These are phyloP conservation scores for Brevimyrus niger DNA, from an alignment of 2,113 vertebrate species.

Conservation along the genomic window DNA sequence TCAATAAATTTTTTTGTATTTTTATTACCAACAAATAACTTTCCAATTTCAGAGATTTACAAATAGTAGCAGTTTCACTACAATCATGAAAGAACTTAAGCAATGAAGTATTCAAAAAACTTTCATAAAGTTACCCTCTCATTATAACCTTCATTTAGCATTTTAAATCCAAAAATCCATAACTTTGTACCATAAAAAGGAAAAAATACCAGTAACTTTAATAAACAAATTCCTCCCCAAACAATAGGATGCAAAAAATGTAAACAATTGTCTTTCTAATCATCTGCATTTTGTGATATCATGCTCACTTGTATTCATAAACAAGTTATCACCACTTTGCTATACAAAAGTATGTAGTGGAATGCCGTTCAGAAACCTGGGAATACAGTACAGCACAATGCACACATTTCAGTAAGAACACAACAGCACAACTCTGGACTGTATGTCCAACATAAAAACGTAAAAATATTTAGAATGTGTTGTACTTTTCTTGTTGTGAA, in stretches of 20 bases:
- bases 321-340: not conserved
- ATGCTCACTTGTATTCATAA: not conserved
- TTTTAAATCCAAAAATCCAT: not conserved
- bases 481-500: not conserved
- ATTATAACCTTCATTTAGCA: not conserved
- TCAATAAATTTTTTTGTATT: not conserved
- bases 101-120: not conserved
- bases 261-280: not conserved
- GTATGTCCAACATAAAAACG: not conserved
- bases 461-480: not conserved
- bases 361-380: not conserved
- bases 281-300: not conserved
- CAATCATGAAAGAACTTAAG: not conserved
- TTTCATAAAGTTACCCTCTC: not conserved
- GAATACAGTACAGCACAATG: not conserved
- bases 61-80: not conserved
- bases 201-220: not conserved
- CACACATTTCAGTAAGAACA: not conserved
- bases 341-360: not conserved
- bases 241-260: not conserved
- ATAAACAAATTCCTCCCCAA: not conserved
- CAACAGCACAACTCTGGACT: not conserved
- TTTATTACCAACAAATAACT: not conserved
- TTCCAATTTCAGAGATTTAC: not conserved
- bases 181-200: not conserved